Evolutionary conservation across 2,797 vertebrate genomes (phyloP).

Genomic region (Sebastes glaucus): DNA sequence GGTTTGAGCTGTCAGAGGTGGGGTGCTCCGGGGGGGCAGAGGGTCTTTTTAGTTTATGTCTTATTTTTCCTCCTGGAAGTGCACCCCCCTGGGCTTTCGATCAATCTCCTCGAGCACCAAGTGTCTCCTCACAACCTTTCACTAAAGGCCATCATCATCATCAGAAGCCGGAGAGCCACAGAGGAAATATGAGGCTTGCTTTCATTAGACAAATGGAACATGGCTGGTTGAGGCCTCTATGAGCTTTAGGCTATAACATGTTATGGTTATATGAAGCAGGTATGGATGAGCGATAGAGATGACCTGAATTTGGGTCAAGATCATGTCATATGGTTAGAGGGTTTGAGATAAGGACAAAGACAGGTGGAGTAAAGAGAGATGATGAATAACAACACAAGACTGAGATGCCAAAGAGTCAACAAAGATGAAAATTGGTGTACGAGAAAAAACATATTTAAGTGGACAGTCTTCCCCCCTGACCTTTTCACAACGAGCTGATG

Average conservation of each 20-base stretch:
- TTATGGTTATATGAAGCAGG: conserved; percentile 53
- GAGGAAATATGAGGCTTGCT: conserved; percentile 66
- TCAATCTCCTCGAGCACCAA: conserved; percentile 62
- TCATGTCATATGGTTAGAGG: conserved; percentile 46
- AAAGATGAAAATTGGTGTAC: conserved; percentile 5
- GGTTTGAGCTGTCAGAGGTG: conserved; percentile 25
- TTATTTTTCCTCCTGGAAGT: conserved; percentile 49
- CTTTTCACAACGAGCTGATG: conserved; percentile 75
- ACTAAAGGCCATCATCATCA: conserved; percentile 62
- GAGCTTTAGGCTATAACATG: conserved; percentile 53
- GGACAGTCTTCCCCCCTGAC: conserved; percentile 44
- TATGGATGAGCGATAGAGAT: conserved; percentile 69
- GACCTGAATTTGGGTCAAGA: conserved; percentile 69
- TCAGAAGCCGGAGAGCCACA: conserved; percentile 57
- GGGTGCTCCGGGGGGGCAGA: conserved; percentile 5
- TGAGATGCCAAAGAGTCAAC: conserved; percentile 7
- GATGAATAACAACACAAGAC: background rate
- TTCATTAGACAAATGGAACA: conserved; percentile 84
- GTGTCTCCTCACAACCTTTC: conserved; percentile 66
- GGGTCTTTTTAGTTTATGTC: conserved; percentile 38
- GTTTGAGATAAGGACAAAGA: conserved; percentile 17
- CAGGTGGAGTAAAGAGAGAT: background rate
- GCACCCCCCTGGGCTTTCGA: conserved; percentile 39
- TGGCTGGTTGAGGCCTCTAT: conserved; percentile 38
- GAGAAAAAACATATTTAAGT: conserved; percentile 1